A percentile compares a stretch with the other conserved stretches of the same genome.
Conservation (phyloP, 1,140 invertebrate genomes). For the Campoletis sonorensis region DNA sequence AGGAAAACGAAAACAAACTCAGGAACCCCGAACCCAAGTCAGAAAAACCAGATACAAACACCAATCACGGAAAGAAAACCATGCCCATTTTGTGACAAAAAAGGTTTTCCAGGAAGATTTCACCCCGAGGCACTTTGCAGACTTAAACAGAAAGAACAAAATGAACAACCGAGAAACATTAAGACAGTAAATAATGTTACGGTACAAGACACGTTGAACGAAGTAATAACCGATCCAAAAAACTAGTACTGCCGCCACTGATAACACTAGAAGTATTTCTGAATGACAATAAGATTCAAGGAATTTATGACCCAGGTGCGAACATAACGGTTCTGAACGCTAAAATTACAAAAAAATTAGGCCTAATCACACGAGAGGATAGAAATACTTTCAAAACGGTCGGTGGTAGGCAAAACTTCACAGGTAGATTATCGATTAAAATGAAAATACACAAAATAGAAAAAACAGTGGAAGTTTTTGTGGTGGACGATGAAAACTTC, state of each 20-base stretch:
- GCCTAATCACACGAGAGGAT: conserved; percentile 32
- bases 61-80: conserved; percentile 38
- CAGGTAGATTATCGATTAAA: conserved; percentile 35
- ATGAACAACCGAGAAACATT: conserved; percentile 37
- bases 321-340: conserved; percentile 62
- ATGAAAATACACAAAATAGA: conserved; percentile 51
- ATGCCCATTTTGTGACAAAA: conserved; percentile 62
- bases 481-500: conserved; percentile 48
- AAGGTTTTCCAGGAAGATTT: conserved; percentile 59
- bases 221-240: conserved; percentile 63
- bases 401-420: conserved; percentile 52
- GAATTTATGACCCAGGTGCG: conserved; percentile 59
- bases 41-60: conserved; percentile 39
- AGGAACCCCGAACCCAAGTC: conserved; percentile 25
- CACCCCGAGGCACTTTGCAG: conserved; percentile 61
- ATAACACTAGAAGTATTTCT: conserved; percentile 60
- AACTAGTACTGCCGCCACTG: conserved; percentile 66
- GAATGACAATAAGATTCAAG: conserved; percentile 54
- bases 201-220: conserved; percentile 38
- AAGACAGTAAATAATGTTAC: conserved; percentile 40
- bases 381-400: conserved; percentile 50
- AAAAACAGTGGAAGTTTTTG: conserved; percentile 46
- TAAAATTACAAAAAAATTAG: conserved; percentile 48
- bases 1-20: conserved; percentile 24
- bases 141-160: conserved; percentile 53